Conservation (phyloP, 92 coral and sea anemone species). For the Zoanthus sociatus region DNA sequence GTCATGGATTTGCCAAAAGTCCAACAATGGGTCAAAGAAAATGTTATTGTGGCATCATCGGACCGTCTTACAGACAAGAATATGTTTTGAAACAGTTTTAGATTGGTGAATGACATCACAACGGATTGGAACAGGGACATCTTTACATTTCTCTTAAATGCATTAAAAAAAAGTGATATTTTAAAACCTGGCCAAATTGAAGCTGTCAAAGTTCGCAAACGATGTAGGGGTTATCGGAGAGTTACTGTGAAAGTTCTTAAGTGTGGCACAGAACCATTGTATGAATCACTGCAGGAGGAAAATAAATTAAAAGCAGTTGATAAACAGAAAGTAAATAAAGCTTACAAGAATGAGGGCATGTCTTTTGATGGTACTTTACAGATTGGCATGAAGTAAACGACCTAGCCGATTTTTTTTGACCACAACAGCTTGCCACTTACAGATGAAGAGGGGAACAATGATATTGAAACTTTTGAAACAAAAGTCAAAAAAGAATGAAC, state of each 20-base stretch:
- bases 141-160: conserved; percentile 16
- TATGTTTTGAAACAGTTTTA: conserved; percentile 14
- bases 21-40: conserved; percentile 16
- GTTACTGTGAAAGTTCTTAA: conserved; percentile 6
- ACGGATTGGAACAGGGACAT: conserved; percentile 1
- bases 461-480: background rate
- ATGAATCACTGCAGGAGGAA: background rate
- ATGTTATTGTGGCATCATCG: conserved; percentile 21
- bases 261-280: background rate
- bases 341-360: background rate
- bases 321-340: background rate
- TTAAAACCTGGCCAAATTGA: conserved; percentile 22
- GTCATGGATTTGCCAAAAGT: conserved; percentile 17
- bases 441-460: background rate
- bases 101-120: background rate
- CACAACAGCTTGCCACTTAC: background rate
- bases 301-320: background rate
- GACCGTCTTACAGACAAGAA: conserved; percentile 25
- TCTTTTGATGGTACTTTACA: background rate
- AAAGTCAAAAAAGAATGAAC: background rate
- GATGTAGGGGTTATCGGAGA: conserved; percentile 22
- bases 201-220: conserved; percentile 6
- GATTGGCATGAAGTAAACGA: background rate
- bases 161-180: conserved; percentile 1
- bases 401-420: background rate